Base-by-base conservation (phyloP, 2,888 invertebrate genomes). In the Cyaniris semiargus region DNA sequence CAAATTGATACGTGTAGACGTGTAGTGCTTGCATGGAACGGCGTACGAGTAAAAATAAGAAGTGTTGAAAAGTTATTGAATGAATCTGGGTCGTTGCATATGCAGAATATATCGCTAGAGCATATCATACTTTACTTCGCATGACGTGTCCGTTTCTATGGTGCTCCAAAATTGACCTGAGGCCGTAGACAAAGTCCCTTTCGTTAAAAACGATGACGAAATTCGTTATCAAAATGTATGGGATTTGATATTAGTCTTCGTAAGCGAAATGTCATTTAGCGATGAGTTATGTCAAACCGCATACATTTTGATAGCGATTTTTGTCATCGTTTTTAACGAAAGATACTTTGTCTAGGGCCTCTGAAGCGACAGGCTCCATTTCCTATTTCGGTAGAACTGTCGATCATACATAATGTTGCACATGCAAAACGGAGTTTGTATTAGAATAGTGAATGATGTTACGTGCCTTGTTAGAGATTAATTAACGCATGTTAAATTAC, bases 371-470 rank as follows among this genome's bases (percentile, higher is more conserved):
- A 74, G 74, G 53, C 53, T 7, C 74, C 15, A 74, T 74, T 74
- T 74, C 74, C 74, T 74, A 6, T 74, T 74, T 74, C 48, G 48
- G 27, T 74, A 74, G 53, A 53, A 31, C 27, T 31, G 27, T 31
- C 27, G 27, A 66, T 66, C 27, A 15, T 66, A 66, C 27, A 31
- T 88, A 85, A 84, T 87, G 86, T 87, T 79, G 79, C 80, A 78
- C 81, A 78, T 81, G 81, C 79, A 77, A 66, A 66, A 66, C 31
- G 15, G 15, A 31, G 0, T 66, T 66, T 31, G 27, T 31, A 66
- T 66, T 31, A 27, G 66, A 15, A 60, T 66, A 27, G 66, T 15
- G 15, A 31, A 31, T 15, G 27, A 31, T 66, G 27, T 66, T 66
- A 66, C 66, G 15, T 66, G 27, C 27, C 27, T 18, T 66, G 27